These are phyloP conservation scores for Auanema sp. DNA, from an alignment of 2,888 invertebrate species.

Conservation along the genomic window DNA sequence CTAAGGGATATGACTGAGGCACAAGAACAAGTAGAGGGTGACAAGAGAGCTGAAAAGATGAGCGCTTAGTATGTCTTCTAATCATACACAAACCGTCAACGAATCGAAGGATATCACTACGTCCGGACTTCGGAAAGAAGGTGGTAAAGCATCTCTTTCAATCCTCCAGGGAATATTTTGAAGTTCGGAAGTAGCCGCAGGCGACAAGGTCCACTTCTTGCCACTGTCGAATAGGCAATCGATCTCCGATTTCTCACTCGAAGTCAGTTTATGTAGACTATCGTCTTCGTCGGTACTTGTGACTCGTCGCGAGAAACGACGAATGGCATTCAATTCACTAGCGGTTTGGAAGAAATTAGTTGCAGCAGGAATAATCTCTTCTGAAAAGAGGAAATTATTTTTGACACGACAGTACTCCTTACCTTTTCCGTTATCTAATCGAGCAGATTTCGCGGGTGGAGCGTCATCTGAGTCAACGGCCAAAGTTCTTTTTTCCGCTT, in stretches of 20 bases:
- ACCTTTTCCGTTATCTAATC: neutral
- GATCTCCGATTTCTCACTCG: constrained; percentile 21
- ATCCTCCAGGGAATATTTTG: constrained; percentile 22
- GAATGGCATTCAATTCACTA: neutral
- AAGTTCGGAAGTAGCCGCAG: constrained; percentile 28
- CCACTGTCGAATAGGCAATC: constrained; percentile 25
- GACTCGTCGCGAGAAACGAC: neutral
- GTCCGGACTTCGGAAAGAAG: constrained; percentile 29
- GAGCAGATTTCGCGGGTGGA: neutral
- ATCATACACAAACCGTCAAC: too few species aligned
- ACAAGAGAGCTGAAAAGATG: constrained; percentile 20
- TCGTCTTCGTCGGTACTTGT: neutral
- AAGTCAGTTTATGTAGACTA: neutral
- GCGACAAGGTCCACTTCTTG: constrained; percentile 28
- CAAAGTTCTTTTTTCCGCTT: neutral
- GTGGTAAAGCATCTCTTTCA: constrained; percentile 32
- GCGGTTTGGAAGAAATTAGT: neutral
- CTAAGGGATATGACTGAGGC: constrained; percentile 27
- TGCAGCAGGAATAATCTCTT: neutral
- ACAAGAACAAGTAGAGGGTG: constrained; percentile 29
- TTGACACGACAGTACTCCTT: neutral
- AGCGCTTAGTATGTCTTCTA: too few species aligned
- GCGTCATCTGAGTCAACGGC: neutral
- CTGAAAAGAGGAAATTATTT: constrained; percentile 2
- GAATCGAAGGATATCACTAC: constrained; percentile 28